These are phyloP conservation scores for Xiphophorus couchianus DNA, from an alignment of 2,113 vertebrate species.

Conservation along the genomic window DNA sequence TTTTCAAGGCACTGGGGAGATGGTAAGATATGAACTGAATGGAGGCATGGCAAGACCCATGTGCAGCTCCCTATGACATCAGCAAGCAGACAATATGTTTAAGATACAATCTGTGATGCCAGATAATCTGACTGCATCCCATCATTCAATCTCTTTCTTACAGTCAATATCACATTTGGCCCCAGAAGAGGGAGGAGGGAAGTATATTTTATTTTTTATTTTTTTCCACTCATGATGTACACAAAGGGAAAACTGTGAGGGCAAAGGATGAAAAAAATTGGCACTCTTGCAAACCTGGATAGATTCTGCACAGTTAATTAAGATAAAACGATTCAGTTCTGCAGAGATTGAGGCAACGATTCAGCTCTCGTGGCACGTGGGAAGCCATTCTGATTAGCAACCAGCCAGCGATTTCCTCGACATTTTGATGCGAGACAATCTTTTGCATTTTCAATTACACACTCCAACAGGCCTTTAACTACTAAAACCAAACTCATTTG, in stretches of 20 bases:
- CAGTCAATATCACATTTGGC: slow-evolving; percentile 49
- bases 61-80: slow-evolving; percentile 44
- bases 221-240: background rate
- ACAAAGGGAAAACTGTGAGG: slow-evolving; percentile 23
- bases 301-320: slow-evolving; percentile 80
- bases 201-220: slow-evolving; percentile 2
- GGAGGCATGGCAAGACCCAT: slow-evolving; percentile 21
- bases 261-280: slow-evolving; percentile 61
- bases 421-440: slow-evolving; percentile 82
- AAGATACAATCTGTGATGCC: slow-evolving; percentile 57
- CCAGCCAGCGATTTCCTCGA: slow-evolving; percentile 71
- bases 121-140: slow-evolving; percentile 52
- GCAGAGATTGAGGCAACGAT: slow-evolving; percentile 73
- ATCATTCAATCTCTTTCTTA: slow-evolving; percentile 63
- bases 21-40: slow-evolving; percentile 13
- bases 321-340: slow-evolving; percentile 81
- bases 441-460: slow-evolving; percentile 85
- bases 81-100: slow-evolving; percentile 56
- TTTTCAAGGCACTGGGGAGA: background rate
- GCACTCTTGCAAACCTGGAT: slow-evolving; percentile 70
- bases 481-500: slow-evolving; percentile 81
- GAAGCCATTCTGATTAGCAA: slow-evolving; percentile 77
- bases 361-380: slow-evolving; percentile 54
- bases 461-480: slow-evolving; percentile 82
- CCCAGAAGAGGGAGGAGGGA: slow-evolving; percentile 58